Evolutionary conservation across 2,888 invertebrate species (phyloP).

Genomic region (Chesias legatella): DNA sequence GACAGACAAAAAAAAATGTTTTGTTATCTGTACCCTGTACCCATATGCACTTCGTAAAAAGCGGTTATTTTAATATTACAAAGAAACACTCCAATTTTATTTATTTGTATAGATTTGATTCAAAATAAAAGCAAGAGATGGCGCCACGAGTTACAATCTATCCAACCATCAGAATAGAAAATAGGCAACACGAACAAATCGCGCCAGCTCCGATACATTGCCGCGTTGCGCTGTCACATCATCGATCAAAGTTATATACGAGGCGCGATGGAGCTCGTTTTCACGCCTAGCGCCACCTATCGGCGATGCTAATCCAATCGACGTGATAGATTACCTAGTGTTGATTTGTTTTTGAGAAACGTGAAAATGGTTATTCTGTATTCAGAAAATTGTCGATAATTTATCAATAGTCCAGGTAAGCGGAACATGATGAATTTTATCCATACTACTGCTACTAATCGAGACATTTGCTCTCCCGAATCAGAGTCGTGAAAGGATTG

Average conservation of each 20-base stretch:
- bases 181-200: conserved; percentile 14
- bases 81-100: too few relatives aligned
- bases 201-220: conserved; percentile 15
- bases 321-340: conserved; percentile 19
- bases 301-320: conserved; percentile 15
- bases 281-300: conserved; percentile 24
- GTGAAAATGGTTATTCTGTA: conserved; percentile 12
- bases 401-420: too few relatives aligned
- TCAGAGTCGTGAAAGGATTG: too few relatives aligned
- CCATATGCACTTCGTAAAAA: too few relatives aligned
- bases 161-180: neutral
- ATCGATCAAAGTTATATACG: conserved; percentile 31
- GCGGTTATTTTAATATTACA: too few relatives aligned
- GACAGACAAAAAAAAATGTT: too few relatives aligned
- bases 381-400: neutral
- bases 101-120: too few relatives aligned
- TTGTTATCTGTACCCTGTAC: too few relatives aligned
- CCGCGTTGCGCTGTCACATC: conserved; percentile 26
- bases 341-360: conserved; percentile 21
- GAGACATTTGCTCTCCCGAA: too few relatives aligned
- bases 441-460: too few relatives aligned
- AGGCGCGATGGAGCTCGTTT: conserved; percentile 24
- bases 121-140: too few relatives aligned
- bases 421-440: too few relatives aligned
- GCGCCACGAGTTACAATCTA: neutral